Evolutionary conservation across 1,140 invertebrate genomes (phyloP), one percentile per base, ranked within the genome.

Genomic region (Ceratina calcarata): DNA sequence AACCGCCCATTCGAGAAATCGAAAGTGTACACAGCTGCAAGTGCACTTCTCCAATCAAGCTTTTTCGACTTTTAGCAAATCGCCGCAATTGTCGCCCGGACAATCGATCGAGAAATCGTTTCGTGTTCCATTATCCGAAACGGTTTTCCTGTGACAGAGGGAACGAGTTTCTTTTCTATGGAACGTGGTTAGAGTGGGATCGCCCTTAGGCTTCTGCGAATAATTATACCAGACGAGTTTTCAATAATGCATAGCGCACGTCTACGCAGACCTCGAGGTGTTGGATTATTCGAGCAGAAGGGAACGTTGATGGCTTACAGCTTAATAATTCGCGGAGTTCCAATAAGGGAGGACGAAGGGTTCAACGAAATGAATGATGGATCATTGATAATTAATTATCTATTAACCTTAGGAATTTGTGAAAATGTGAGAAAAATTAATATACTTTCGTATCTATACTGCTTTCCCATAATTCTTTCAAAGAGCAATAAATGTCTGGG

Each of bases 241-340:
- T 88, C 74, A 88, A 88, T 88, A 87, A 88, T 88, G 88, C 83
- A 88, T 88, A 81, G 71, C 20, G 61, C 79, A 45, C 74, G 68
- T 6, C 37, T 57, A 16, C 60, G 45, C 27, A 4, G n/a, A 16
- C 37, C 16, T 24, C 72, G 51, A 51, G 74, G 71, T 65, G 78
- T 71, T 32, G 45, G 71, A 71, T 83, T 76, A 80, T 61, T 61
- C 49, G 57, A n/a, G 32, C 64, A 8, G 62, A 53, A 57, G 72
- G 27, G 58, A 37, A 20, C 53, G n/a, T 20, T n/a, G 75, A 70
- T 61, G 75, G 66, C 22, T 53, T 27, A 15, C 45, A 32, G 57
- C 64, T 78, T 78, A 73, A 72, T 78, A 64, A 73, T 78, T 45
- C 49, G 69, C 37, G n/a, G 20, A 61, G 64, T 18, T 27, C 7